A percentile compares a stretch with the other conserved stretches of the same genome.
Conservation (phyloP, 2,888 invertebrate genomes). For the Cephus runcator region DNA sequence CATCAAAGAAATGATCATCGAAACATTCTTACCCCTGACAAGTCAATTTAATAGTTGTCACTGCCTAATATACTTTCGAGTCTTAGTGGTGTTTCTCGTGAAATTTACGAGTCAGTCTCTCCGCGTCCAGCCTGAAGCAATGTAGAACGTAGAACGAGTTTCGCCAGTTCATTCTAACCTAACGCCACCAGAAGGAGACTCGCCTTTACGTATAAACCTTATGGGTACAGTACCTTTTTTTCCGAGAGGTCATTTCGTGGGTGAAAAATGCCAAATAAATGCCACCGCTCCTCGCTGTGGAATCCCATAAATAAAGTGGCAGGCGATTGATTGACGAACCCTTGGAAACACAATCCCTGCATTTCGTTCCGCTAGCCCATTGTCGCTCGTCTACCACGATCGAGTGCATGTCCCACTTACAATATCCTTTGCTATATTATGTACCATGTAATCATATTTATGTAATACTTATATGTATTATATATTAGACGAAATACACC, state of each 20-base stretch:
- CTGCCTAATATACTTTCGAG: not conserved
- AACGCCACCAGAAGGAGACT: not conserved
- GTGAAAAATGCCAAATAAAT: not conserved
- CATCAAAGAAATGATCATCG: not conserved
- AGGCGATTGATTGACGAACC: slow-evolving; percentile 30
- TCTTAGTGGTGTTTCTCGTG: not conserved
- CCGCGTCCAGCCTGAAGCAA: not conserved
- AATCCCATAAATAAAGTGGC: slow-evolving; percentile 33
- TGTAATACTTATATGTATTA: not conserved
- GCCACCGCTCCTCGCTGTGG: slow-evolving; percentile 35
- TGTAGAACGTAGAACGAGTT: not conserved
- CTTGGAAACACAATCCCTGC: slow-evolving; percentile 30
- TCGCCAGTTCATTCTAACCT: not conserved
- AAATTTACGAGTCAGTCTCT: not conserved
- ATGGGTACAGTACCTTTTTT: not conserved
- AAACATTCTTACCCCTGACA: not conserved
- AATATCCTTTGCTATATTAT: not conserved
- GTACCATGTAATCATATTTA: not conserved
- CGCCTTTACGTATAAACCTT: not conserved
- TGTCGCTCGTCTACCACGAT: slow-evolving; percentile 30
- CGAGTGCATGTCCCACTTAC: not conserved
- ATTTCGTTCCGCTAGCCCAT: slow-evolving; percentile 46
- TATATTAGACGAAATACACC: not conserved
- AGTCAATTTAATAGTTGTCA: not conserved
- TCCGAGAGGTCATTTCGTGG: not conserved